Evolutionary conservation across 2,113 vertebrate genomes (phyloP), one percentile per base, ranked within the genome.

Genomic region (Albula glossodonta): DNA sequence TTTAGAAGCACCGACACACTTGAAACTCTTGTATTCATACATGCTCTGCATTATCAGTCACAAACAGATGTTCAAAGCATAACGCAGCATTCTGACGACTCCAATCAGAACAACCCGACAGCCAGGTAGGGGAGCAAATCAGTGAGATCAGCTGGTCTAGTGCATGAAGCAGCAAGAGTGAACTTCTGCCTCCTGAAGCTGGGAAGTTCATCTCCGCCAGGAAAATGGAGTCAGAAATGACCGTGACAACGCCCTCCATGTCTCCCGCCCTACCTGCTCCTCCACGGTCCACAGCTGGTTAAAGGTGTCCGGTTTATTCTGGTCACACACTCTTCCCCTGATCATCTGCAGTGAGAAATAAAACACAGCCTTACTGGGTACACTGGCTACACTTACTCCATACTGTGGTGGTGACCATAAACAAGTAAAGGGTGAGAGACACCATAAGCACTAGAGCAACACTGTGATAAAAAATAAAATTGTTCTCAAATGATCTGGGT

Each of bases 271-370:
- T 95, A 99, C 98, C 98, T 99, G 98, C 86, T 99, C 98, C 90
- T 99, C 98, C 87, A 99, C 94, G 84, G 97, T 98, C 98, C 98
- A 99, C 89, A 99, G 94, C 90, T 99, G 98, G 94, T 99, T 99
- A 92, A 99, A 99, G 11, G 98, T 98, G 94, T 99, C 98, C 4
- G 98, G 96, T 94, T 99, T 99, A 94, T 95, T 98, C 93, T 98
- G 96, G 90, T 98, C 96, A 13, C 96, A 99, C 87, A 98, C 93
- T 85, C 98, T 95, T 53, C 98, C 98, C 92, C 98, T 96, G 95
- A 99, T 98, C 96, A 98, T 97, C 98, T 99, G 94, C 83, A 60
- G 92, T 88, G 48, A 94, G 13, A 93, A 17, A 0, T 89, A 19
- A 88, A 31, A 92, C 88, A 91, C 92, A 56, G 53, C 12, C 48